Percentiles rank a stretch among this genome's conserved stretches.
Evolutionary conservation across 2,113 vertebrate genomes (phyloP).

Genomic region (Plecotus auritus): DNA sequence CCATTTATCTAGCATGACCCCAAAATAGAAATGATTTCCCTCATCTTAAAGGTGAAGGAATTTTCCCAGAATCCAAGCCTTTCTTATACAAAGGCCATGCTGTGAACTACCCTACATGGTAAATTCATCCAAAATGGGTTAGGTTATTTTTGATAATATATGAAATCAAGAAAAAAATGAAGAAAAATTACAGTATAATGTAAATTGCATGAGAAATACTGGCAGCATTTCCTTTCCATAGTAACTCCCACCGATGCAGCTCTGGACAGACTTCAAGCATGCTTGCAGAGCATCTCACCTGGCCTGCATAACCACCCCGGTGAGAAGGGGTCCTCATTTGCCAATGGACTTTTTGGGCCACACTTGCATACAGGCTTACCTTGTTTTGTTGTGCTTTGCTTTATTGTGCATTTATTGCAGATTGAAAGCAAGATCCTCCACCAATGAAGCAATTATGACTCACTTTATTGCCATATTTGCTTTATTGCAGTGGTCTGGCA

Average conservation of each 20-base stretch:
- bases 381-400: not conserved
- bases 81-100: not conserved
- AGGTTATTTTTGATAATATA: not conserved
- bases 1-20: not conserved
- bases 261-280: not conserved
- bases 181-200: not conserved
- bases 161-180: not conserved
- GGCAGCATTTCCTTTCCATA: not conserved
- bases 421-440: not conserved
- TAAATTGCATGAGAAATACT: not conserved
- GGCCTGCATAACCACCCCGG: not conserved
- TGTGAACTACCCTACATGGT: not conserved
- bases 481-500: not conserved
- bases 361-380: not conserved
- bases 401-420: not conserved
- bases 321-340: not conserved
- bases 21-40: not conserved
- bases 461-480: not conserved
- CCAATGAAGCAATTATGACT: not conserved
- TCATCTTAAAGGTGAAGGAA: not conserved
- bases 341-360: accelerated
- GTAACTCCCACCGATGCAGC: no score
- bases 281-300: accelerated
- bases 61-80: not conserved
- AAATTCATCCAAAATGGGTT: not conserved